Evolutionary conservation across 2,888 invertebrate species (phyloP), one percentile per base, ranked within the genome.

Genomic region (Dexiosoma caninum): DNA sequence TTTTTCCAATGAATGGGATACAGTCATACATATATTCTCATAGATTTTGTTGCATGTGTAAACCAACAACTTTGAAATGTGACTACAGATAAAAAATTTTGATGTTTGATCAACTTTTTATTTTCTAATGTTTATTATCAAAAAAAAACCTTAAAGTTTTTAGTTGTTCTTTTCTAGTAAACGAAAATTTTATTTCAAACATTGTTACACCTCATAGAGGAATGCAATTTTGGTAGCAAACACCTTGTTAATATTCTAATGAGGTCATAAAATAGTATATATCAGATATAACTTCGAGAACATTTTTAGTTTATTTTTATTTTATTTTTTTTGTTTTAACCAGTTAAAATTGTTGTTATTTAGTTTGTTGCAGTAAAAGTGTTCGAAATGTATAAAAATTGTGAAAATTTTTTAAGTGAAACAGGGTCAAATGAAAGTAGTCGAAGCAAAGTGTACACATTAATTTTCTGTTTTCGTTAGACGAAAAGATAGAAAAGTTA

Each of bases 211-310:
- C 59, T 67, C 49, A 59, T 67, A 30, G 19, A 23, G 49, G 21
- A 32, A 16, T 32, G 9, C 2, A 32, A 53, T 27, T 49, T 16
- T 14, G 37, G 2, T 55, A 42, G 19, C 12, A 23, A 60, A 37
- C 69, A 9, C 57, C 32, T 30, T 30, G 51, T 51, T 67, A 57
- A 60, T 51, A 67, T 49, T 59, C 57, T 78, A 78, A 78, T 78
- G 77, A 71, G 77, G 77, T 78, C 77, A 78, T 57, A 57, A 78
- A 78, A 64, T 44, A 76, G 60, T 71, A 44, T 57, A 60, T 42
- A 70, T 55, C 64, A 51, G 62, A 77, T 64, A 64, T 49, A 64
- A 70, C 69, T 77, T 55, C 35, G 49, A 71, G 64, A 71, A 71
- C 30, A 64, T 62, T 57, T 66, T 4, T 40, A 40, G 14, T 66